Percentiles rank a stretch among this genome's conserved stretches.
Evolutionary conservation across 2,113 vertebrate genomes (phyloP).

Genomic region (Planiliza haematocheilus): DNA sequence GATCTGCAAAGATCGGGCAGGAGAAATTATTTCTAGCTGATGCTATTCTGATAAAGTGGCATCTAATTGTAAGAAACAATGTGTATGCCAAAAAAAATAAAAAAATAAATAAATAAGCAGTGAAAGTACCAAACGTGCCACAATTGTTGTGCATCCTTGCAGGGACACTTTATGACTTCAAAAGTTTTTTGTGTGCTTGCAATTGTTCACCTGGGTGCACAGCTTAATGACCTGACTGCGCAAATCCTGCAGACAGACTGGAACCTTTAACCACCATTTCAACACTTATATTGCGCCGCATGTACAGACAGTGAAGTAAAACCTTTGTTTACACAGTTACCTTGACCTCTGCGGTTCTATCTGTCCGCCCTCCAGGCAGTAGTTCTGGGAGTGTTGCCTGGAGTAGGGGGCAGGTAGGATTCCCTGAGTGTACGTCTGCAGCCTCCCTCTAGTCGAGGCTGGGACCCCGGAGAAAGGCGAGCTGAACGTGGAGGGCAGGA

Average conservation of each 20-base stretch:
- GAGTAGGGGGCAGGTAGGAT: constrained; percentile 87
- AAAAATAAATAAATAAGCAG: too few species aligned
- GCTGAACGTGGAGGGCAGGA: constrained; percentile 76
- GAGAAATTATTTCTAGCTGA: too few species aligned
- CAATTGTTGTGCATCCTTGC: neutral
- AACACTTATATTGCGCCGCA: neutral
- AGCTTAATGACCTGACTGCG: constrained; percentile 10
- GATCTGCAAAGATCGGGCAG: too few species aligned
- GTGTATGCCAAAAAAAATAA: too few species aligned
- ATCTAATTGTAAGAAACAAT: too few species aligned
- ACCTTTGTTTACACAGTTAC: constrained; percentile 76
- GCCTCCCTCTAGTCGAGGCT: constrained; percentile 85
- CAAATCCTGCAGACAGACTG: constrained; percentile 35
- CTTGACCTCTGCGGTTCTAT: constrained; percentile 93
- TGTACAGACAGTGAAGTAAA: constrained; percentile 1
- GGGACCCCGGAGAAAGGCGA: constrained; percentile 81
- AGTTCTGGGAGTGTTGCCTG: constrained; percentile 85
- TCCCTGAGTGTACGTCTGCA: constrained; percentile 97
- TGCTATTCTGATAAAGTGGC: too few species aligned
- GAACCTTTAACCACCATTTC: neutral
- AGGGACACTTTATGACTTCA: neutral
- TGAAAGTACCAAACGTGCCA: neutral
- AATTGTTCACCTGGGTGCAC: constrained; percentile 14
- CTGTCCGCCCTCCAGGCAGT: constrained; percentile 83
- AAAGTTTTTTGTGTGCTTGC: constrained; percentile 2